Percentiles rank a stretch among this genome's conserved stretches.
Conservation (phyloP, 2,113 vertebrate species). For the Donacobius atricapilla region DNA sequence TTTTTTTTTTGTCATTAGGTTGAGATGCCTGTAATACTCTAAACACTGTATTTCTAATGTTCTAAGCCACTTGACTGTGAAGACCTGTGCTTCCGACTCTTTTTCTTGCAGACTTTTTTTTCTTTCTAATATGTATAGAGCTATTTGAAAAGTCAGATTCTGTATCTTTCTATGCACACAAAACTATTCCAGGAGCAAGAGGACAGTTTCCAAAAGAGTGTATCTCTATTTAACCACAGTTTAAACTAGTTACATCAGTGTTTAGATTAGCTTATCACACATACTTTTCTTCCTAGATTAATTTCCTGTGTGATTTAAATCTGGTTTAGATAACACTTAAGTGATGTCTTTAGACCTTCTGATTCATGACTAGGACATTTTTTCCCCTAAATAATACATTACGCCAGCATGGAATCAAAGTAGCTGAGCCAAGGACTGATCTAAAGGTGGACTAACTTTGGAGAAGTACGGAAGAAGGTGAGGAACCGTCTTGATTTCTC, state of each 20-base stretch:
- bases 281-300: not conserved
- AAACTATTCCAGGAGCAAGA: not conserved
- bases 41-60: not conserved
- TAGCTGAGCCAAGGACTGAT: not conserved
- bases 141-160: not conserved
- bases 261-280: not conserved
- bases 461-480: not conserved
- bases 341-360: not conserved
- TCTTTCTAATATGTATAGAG: not conserved
- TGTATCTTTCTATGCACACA: not conserved
- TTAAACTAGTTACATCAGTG: not conserved
- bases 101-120: not conserved
- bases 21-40: not conserved
- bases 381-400: not conserved
- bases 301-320: not conserved
- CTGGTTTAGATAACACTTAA: not conserved
- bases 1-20: not conserved
- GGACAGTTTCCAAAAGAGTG: not conserved
- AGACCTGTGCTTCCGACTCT: not conserved
- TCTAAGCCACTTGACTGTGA: not conserved
- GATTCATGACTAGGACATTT: not conserved
- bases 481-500: not conserved
- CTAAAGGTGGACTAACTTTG: not conserved
- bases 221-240: not conserved
- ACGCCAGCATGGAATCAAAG: not conserved